Conservation (phyloP, 2,888 invertebrate species). For the Cyclophora albipunctata region DNA sequence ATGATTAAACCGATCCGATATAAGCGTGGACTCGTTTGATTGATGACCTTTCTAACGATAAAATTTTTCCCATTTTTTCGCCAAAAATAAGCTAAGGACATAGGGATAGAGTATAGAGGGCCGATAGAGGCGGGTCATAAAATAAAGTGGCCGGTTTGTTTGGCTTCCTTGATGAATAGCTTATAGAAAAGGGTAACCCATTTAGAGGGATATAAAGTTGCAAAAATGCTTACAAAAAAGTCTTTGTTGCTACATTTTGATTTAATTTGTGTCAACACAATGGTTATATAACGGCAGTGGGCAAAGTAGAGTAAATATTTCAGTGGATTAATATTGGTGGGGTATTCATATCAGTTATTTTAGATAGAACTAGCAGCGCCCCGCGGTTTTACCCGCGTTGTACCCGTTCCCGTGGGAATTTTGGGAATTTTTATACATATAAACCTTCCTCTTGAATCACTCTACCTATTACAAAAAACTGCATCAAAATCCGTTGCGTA, state of each 20-base stretch:
- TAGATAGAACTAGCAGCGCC: no score
- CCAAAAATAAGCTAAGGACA: conserved; percentile 27
- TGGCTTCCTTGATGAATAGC: conserved; percentile 19
- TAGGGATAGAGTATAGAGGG: background rate
- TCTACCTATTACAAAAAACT: no score
- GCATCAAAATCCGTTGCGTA: no score
- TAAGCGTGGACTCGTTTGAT: conserved; percentile 45
- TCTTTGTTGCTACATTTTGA: conserved; percentile 1
- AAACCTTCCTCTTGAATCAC: no score
- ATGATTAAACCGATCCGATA: conserved; percentile 47
- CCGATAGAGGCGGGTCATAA: conserved; percentile 16
- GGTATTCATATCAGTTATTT: no score
- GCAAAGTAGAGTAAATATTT: conserved; percentile 1
- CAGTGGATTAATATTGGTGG: background rate
- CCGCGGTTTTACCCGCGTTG: no score
- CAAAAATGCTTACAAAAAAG: background rate
- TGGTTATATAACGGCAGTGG: conserved; percentile 1
- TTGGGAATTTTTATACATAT: no score
- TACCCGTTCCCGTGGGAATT: no score
- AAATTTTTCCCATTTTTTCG: conserved; percentile 52
- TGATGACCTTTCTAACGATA: conserved; percentile 52
- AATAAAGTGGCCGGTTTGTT: conserved; percentile 23
- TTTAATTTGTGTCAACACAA: conserved; percentile 1
- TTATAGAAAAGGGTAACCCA: conserved; percentile 14
- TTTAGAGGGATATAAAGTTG: conserved; percentile 1